phyloP scores from a whole-genome alignment of 64 coral and sea anemone genomes.

The Orbicella faveolata region DNA sequence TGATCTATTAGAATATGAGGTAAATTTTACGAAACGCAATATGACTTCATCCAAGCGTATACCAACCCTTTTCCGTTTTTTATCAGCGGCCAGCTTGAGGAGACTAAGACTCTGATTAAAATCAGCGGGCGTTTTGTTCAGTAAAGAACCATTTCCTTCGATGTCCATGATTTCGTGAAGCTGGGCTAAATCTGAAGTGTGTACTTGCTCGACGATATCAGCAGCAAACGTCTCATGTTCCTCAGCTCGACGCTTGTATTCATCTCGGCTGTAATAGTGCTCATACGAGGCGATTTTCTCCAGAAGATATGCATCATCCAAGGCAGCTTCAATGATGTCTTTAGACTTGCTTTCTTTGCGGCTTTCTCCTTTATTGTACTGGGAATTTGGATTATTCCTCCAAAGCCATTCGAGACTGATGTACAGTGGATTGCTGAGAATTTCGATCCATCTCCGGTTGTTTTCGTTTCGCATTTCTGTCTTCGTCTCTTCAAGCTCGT shows the following conservation, averaged over 20 bases:
- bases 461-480: neutral
- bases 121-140: neutral
- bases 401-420: conserved; percentile 3
- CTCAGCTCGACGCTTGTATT: neutral
- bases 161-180: neutral
- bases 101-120: conserved; percentile 12
- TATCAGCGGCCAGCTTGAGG: conserved; percentile 12
- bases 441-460: neutral
- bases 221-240: neutral
- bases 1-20: too few relatives aligned
- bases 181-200: neutral
- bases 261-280: neutral
- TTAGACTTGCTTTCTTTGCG: neutral
- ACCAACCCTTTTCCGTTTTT: neutral
- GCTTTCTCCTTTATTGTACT: neutral
- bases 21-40: neutral
- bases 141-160: neutral
- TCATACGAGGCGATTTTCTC: neutral
- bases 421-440: neutral
- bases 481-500: neutral
- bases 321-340: neutral
- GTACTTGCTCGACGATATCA: neutral
- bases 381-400: neutral
- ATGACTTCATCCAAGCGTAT: neutral
- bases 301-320: neutral